Base-by-base conservation (phyloP, 2,797 vertebrate genomes). In the Spinus pinus region DNA sequence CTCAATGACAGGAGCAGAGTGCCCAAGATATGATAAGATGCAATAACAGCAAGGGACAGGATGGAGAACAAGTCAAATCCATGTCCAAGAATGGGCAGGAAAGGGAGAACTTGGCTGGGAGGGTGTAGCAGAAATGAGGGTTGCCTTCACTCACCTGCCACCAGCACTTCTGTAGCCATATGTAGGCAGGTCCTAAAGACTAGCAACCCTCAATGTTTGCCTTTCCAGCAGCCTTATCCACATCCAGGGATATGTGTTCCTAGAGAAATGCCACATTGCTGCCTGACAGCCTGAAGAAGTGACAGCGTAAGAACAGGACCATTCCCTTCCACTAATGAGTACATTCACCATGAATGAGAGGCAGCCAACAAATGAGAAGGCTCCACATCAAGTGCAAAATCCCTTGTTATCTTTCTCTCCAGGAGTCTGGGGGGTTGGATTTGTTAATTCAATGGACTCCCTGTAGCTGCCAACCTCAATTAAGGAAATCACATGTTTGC, bases 401-500 rank as follows among this genome's bases (percentile, higher is more conserved):
- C 93, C 80, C 79, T 81, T 90, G 81, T 95, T 96, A 94, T 97
- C 78, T 96, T 95, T 94, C 92, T 86, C 83, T 78, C 53, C 83
- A 92, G 88, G 95, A 95, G 79, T 84, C 82, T 83, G 5, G 7
- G 75, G 53, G 3, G 6, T 57, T 95, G 90, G 82, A 81, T 93
- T 93, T 95, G 72, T 95, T 95, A 91, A 95, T 93, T 95, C 94
- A 96, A 67, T 84, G 90, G 92, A 33, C 49, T 93, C 87, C 86
- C 81, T 91, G 80, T 61, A 90, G 91, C 94, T 97, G 88, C 91
- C 96, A 94, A 47, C 90, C 74, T 96, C 94, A 96, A 93, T 96
- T 97, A 96, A 96, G 92, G 85, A 95, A 95, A 85, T 80, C 87
- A 87, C 87, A 89, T 96, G 94, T 77, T 92, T 94, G 67, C 92